Percentiles rank a stretch among this genome's conserved stretches.
These are phyloP conservation scores for Choristoneura rosaceana DNA, from an alignment of 2,888 invertebrate genomes.

Conservation along the genomic window DNA sequence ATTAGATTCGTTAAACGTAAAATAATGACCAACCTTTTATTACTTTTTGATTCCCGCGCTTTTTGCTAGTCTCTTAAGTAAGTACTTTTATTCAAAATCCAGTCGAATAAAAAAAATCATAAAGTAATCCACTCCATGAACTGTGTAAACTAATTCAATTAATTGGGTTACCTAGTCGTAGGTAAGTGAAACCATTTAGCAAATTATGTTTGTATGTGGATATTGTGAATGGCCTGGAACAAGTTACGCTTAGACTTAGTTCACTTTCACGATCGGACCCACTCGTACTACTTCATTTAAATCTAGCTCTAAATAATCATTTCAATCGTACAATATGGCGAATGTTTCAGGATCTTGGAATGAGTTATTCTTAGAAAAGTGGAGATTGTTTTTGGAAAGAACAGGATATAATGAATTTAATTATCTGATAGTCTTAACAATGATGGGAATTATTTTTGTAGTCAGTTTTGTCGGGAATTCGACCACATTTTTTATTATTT, in stretches of 20 bases:
- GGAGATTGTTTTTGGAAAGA: constrained; percentile 27
- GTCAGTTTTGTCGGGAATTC: constrained; percentile 43
- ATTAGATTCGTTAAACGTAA: too few relatives aligned
- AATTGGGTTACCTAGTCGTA: neutral
- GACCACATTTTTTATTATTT: constrained; percentile 55
- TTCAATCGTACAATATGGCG: neutral
- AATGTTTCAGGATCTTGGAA: neutral
- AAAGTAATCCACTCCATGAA: neutral
- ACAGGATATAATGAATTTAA: neutral
- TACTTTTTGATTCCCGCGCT: too few relatives aligned
- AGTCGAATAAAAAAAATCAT: too few relatives aligned
- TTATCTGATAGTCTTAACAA: constrained; percentile 4
- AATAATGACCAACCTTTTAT: too few relatives aligned
- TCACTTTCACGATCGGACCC: neutral
- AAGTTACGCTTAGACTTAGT: neutral
- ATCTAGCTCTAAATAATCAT: neutral
- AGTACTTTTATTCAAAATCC: neutral
- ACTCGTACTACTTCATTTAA: neutral
- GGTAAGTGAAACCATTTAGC: neutral
- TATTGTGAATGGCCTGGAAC: neutral
- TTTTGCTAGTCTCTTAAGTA: too few relatives aligned
- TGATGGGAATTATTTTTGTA: constrained; percentile 24
- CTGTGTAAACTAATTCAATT: neutral
- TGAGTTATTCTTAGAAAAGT: constrained; percentile 6
- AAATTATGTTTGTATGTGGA: neutral